Evolutionary conservation across 2,797 vertebrate genomes (phyloP).

Genomic region (Australoheros facetus): DNA sequence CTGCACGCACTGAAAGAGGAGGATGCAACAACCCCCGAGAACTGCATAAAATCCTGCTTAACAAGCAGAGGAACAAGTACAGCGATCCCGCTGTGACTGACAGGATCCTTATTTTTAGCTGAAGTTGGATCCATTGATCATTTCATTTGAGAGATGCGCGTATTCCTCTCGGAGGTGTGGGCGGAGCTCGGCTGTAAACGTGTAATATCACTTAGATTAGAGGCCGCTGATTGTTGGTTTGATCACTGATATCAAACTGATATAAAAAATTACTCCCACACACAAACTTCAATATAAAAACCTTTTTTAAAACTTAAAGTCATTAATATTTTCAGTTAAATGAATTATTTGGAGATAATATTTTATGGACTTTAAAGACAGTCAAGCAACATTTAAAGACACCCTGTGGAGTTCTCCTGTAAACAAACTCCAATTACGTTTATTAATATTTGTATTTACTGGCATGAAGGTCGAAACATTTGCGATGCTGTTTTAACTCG

Average conservation of each 20-base stretch:
- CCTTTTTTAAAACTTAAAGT: neutral
- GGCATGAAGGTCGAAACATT: neutral
- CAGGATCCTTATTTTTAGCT: neutral
- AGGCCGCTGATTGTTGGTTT: neutral
- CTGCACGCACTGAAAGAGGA: neutral
- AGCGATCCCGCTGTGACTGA: neutral
- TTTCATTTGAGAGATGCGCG: neutral
- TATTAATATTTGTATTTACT: no score
- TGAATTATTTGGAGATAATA: neutral
- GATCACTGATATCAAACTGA: neutral
- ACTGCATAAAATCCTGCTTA: neutral
- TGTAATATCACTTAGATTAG: accelerated
- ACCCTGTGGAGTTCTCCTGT: no score
- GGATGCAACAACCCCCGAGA: neutral
- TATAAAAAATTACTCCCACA: neutral
- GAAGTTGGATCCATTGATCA: neutral
- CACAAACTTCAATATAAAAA: neutral
- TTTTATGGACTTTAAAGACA: neutral
- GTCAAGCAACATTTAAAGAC: no score
- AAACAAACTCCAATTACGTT: no score
- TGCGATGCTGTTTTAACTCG: neutral
- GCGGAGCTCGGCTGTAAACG: neutral
- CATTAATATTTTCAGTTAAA: neutral
- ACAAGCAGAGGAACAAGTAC: neutral
- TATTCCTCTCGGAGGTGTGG: neutral